A percentile compares a stretch with the other conserved stretches of the same genome.
phyloP scores from a whole-genome alignment of 1,140 invertebrate species.

The Pseudomyrmex cubaensis region DNA sequence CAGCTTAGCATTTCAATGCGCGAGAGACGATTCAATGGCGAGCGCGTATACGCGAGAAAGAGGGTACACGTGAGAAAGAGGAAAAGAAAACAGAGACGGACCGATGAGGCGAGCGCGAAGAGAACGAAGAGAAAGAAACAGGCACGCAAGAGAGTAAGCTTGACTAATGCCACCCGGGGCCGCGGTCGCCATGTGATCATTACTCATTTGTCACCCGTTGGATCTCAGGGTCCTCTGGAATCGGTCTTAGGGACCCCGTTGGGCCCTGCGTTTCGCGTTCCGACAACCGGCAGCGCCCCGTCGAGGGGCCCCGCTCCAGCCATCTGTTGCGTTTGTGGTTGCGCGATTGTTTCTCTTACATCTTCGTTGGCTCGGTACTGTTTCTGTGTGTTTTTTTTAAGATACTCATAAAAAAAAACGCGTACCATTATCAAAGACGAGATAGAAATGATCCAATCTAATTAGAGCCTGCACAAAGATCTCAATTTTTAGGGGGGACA shows the following conservation, averaged over 20 bases:
- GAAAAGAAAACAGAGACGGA: constrained; percentile 31
- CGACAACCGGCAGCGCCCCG: constrained; percentile 43
- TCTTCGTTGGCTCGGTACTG: background rate
- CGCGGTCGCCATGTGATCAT: constrained; percentile 74
- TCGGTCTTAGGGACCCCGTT: constrained; percentile 42
- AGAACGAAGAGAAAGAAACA: constrained; percentile 49
- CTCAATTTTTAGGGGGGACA: background rate
- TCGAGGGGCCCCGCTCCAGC: constrained; percentile 20
- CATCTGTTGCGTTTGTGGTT: constrained; percentile 41
- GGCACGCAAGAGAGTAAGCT: constrained; percentile 76
- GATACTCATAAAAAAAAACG: background rate
- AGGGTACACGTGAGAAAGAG: constrained; percentile 46
- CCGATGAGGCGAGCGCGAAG: constrained; percentile 26
- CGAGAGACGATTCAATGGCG: constrained; percentile 66
- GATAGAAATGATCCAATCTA: background rate
- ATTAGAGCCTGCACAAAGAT: background rate
- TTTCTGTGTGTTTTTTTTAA: background rate
- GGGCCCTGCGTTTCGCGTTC: constrained; percentile 29
- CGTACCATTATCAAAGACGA: background rate
- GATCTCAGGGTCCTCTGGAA: constrained; percentile 66
- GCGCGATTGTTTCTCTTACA: constrained; percentile 40
- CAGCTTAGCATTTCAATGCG: constrained; percentile 80
- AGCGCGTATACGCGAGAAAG: constrained; percentile 13
- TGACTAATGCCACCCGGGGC: constrained; percentile 77
- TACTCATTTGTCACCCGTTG: constrained; percentile 79